phyloP scores from a whole-genome alignment of 2,113 vertebrate species.

The Felis catus region F.catus_Fca126_mat1.0 CM031417.1:126222501-126223000 shows the following conservation, averaged over 20 bases:
- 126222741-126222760: conserved; percentile 7
- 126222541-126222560: conserved; percentile 4
- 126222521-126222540: neutral
- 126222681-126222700: conserved; percentile 44
- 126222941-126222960: neutral
- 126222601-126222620: neutral
- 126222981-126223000: neutral
- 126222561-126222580: conserved; percentile 53
- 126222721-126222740: conserved; percentile 18
- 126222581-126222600: conserved; percentile 10
- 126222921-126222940: neutral
- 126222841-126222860: neutral
- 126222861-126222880: neutral
- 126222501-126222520: conserved; percentile 20
- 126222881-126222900: neutral
- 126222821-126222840: neutral
- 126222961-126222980: neutral
- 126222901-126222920: neutral
- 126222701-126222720: conserved; percentile 37
- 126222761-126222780: conserved; percentile 40
- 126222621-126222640: conserved; percentile 33
- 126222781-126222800: neutral
- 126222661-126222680: conserved; percentile 48
- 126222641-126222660: conserved; percentile 39
- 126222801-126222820: neutral